Conservation (phyloP, 2,113 vertebrate genomes). For the Sitta europaea region DNA sequence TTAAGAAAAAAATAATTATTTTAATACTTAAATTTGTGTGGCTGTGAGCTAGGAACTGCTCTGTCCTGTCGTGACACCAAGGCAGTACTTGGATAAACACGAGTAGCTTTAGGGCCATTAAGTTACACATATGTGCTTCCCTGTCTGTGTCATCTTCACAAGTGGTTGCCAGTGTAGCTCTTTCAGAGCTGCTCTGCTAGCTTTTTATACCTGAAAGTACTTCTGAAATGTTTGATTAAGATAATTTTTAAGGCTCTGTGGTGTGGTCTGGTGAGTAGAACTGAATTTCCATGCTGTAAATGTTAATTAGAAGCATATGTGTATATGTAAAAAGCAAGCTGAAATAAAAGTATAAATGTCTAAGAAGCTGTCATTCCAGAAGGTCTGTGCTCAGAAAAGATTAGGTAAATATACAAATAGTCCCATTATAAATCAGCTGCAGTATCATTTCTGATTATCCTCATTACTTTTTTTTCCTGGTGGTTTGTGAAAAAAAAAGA, state of each 20-base stretch:
- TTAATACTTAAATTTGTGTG: not conserved
- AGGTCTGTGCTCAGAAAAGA: slow-evolving; percentile 50
- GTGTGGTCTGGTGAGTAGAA: slow-evolving; percentile 22
- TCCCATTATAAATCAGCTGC: not conserved
- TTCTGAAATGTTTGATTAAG: not conserved
- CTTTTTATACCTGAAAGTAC: not conserved
- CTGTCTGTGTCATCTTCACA: not conserved
- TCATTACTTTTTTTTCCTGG: not conserved
- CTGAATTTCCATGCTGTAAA: slow-evolving; percentile 13
- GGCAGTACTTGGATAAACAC: not conserved
- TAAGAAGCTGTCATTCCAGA: slow-evolving; percentile 57
- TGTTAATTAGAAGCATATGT: slow-evolving; percentile 52
- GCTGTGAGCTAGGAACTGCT: not conserved
- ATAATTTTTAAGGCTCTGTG: not conserved
- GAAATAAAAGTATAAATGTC: slow-evolving; percentile 62
- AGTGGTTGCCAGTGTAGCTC: not conserved
- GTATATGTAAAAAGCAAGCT: slow-evolving; percentile 31
- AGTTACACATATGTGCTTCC: not conserved
- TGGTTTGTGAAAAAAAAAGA: not conserved
- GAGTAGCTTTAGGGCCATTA: not conserved
- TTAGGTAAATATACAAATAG: slow-evolving; percentile 45
- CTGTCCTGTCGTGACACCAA: not conserved
- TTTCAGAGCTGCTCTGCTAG: not conserved
- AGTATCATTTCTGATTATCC: not conserved
- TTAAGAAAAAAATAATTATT: not conserved